Base-by-base conservation (phyloP, 2,113 vertebrate species). In the Pseudorectes ferrugineus region DNA sequence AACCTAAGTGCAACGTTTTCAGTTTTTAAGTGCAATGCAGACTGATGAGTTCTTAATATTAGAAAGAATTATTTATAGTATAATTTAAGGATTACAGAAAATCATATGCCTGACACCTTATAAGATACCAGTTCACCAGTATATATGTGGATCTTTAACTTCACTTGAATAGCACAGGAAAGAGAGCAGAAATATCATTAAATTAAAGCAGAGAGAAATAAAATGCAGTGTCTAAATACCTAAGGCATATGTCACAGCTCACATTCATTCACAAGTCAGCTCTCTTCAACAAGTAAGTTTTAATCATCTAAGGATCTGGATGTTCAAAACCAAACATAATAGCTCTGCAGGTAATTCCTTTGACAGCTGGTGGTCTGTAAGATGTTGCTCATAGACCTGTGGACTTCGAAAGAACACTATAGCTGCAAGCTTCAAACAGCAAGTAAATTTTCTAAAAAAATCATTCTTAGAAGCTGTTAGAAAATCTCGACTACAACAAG, bases 61-160 rank as follows among this genome's bases (percentile, higher is more conserved):
- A 93, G 29, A 76, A 93, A 76, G 28, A 93, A 90, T 79, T 94
- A 85, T 88, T 94, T 76, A 83, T 88, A 77, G n/a, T 14, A 63
- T 48, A 52, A 63, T 48, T 82, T 82, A 85, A 83, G 21, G 6
- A 71, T 70, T 92, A 55, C 22, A 67, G n/a, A 63, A 77, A 90
- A 71, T 15, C 28, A 18, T 78, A 40, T 71, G 12, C 46, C n/a
- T 74, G 66, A 83, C 3, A 8, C 7, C 0, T 0, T 71, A 15
- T 35, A 70, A 54, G 17, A 82, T 75, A 73, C 12, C 16, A 54
- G 17, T 51, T 70, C 66, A 51, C 20, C 28, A 21, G 25, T 63
- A 51, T 40, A 21, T 6, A 31, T 45, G 38, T 38, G 10, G 29
- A 40, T n/a, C 33, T 89, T 91, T 73, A 91, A 52, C 31, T 48